Base-by-base conservation (phyloP, 1,140 invertebrate species). In the Dryas iulia region DNA sequence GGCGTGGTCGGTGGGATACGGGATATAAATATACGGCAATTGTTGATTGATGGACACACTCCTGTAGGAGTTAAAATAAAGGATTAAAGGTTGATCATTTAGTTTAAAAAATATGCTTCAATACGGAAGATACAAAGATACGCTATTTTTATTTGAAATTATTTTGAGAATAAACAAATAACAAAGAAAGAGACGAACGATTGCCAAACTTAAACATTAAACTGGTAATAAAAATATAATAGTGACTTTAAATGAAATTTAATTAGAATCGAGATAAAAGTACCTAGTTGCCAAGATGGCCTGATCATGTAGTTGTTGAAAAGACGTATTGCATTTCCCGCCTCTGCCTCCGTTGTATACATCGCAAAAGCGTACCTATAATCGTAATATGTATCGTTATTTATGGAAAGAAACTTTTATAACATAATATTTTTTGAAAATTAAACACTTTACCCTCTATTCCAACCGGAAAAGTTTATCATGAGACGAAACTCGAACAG, bases 401-500 rank as follows among this genome's bases (percentile, higher is more conserved):
- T 54, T 31, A 25, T 10, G 2, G 2, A 21, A 47, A n/a, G 18
- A 47, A 8, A 47, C 1, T 47, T 47, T 11, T 10, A 47, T n/a
- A 47, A 47, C 21, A 47, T 7, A 47, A 47, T 47, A 0, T 47
- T 0, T 47, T 14, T 8, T 47, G 21, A 18, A 18, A 47, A 47
- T n/a, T n/a, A n/a, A n/a, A 31, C 11, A 63, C 54, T 74, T 81
- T 62, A 92, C 90, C 91, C 90, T 77, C 90, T 79, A 69, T 91
- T 91, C 84, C 83, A 88, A 0, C 90, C 90, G n/a, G 90, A 92
- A 64, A 92, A 92, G 63, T 91, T 91, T 21, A 92, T 88, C 90
- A 92, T 91, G 3, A 92, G 81, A 5, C 90, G 78, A 66, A 92
- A 92, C 73, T 92, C 88, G 65, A 87, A 92, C 33, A 92, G 72